These are phyloP conservation scores for Sarcoramphus papa DNA, from an alignment of 2,797 vertebrate species.

Conservation along the genomic window DNA sequence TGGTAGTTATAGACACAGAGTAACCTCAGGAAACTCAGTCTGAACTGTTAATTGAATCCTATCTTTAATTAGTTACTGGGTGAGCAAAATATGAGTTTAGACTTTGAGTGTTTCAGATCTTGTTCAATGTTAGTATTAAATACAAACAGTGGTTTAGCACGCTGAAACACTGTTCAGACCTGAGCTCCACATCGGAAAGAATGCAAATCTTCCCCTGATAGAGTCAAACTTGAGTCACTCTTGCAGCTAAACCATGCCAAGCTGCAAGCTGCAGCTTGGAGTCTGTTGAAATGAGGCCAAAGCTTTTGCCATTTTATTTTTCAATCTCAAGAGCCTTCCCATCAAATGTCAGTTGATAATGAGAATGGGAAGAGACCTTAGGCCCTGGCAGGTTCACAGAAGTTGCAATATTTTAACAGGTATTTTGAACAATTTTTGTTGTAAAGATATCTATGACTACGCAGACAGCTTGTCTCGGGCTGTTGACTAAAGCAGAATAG, in stretches of 20 bases:
- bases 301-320: background rate
- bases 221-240: background rate
- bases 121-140: background rate
- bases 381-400: background rate
- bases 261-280: background rate
- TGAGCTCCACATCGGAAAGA: background rate
- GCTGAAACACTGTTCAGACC: background rate
- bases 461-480: background rate
- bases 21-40: background rate
- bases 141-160: background rate
- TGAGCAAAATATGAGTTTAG: background rate
- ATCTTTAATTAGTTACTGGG: background rate
- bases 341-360: background rate
- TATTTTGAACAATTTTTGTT: background rate
- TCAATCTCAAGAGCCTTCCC: background rate
- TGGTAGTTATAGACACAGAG: background rate
- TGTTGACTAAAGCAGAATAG: background rate
- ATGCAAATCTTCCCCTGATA: background rate
- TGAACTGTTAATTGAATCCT: slow-evolving; percentile 3
- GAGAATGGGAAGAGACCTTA: background rate
- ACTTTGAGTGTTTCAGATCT: background rate
- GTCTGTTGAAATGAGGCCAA: background rate
- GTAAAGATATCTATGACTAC: background rate
- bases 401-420: background rate
- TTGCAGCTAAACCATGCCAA: background rate